Conservation (phyloP, 2,113 vertebrate genomes). For the Sorex fumeus region DNA sequence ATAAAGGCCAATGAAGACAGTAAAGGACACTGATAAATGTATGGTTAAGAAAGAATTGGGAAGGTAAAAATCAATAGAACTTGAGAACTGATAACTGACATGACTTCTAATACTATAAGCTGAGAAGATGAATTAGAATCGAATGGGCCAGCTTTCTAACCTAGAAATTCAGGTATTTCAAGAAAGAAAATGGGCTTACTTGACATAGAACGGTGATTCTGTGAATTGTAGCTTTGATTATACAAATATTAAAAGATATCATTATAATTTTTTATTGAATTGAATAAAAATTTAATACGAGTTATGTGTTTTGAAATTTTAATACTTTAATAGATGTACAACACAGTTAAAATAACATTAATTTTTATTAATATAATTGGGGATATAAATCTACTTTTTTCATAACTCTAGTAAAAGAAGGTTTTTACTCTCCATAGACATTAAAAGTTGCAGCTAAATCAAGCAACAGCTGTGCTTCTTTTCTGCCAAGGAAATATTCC, state of each 20-base stretch:
- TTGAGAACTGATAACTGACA: neutral
- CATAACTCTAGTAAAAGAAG: constrained; percentile 59
- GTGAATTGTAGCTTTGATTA: constrained; percentile 55
- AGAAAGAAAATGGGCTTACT: neutral
- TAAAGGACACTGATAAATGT: neutral
- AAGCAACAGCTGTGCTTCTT: constrained; percentile 33
- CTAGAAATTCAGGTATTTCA: constrained; percentile 35
- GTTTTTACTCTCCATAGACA: constrained; percentile 45
- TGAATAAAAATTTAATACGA: constrained; percentile 63
- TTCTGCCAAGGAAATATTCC: constrained; percentile 40
- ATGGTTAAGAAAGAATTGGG: neutral
- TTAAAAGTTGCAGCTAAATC: constrained; percentile 44
- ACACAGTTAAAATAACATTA: constrained; percentile 40
- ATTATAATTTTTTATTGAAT: constrained; percentile 62
- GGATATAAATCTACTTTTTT: constrained; percentile 46
- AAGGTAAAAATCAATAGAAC: constrained; percentile 38
- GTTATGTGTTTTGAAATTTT: constrained; percentile 52
- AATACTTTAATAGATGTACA: constrained; percentile 44
- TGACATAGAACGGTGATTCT: neutral
- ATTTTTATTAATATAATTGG: constrained; percentile 50
- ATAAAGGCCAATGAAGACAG: neutral
- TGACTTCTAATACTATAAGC: neutral
- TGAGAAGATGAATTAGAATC: constrained; percentile 26
- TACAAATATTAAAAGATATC: constrained; percentile 52
- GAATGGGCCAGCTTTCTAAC: constrained; percentile 48